Base-by-base conservation (phyloP, 2,113 vertebrate genomes). In the Rallus limicola region DNA sequence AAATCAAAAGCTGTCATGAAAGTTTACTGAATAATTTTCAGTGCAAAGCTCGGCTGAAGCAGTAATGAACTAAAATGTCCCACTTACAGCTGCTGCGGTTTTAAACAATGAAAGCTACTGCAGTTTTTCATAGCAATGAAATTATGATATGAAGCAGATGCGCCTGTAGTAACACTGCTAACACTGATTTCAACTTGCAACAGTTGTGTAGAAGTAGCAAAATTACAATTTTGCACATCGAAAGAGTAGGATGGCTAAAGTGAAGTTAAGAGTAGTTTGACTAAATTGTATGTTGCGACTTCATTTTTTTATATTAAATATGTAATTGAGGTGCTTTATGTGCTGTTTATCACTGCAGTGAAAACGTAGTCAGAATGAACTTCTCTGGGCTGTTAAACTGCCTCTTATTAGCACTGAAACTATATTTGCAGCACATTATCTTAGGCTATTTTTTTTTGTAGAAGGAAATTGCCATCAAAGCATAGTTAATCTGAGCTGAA, bases 401-500 rank as follows among this genome's bases (percentile, higher is more conserved):
- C 96, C 79, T 97, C 95, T 97, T 98, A 97, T 96, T 98, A 97
- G 81, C 96, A 95, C 80, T 96, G 92, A 98, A 97, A 97, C 94
- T 96, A 64, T 97, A 97, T 97, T 97, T 97, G 96, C 83, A 96
- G 83, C 29, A 33, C 90, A 97, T 98, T 98, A 98, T 98, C 84
- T 96, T 97, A 95, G 92, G 93, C 93, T 97, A 91, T 97, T 97
- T 98, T 97, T 97, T 97, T 97, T 97, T 97, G 67, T 92, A 71
- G 97, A 95, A 96, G 91, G 88, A 95, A 97, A 97, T 97, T 97
- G 89, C 95, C 93, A 95, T 97, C 93, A 97, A 97, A 98, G 76
- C 97, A 82, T 96, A 97, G 96, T 97, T 98, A 98, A 98, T 98
- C 97, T 97, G 97, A 97, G 95, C 88, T 93, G 95, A 98, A 98